phyloP scores from a whole-genome alignment of 1,140 invertebrate species.

The Meloidogyne exigua region DNA sequence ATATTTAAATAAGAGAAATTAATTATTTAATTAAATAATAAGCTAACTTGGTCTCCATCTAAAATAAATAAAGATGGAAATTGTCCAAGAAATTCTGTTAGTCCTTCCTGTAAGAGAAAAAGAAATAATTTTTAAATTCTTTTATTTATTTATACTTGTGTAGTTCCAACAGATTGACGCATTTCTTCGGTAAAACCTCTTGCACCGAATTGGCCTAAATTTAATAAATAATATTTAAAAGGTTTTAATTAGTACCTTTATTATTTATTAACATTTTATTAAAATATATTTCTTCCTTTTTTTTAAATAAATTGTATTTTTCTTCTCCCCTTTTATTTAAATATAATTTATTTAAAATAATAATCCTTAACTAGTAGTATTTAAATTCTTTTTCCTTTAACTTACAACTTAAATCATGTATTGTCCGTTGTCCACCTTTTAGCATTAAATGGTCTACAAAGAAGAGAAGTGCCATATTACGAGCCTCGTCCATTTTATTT shows the following conservation, averaged over 20 bases:
- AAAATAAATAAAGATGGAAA: slow-evolving; percentile 87
- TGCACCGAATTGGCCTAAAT: slow-evolving; percentile 45
- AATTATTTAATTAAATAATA: background rate
- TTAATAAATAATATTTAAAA: too few relatives aligned
- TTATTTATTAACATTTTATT: background rate
- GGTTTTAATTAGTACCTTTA: too few relatives aligned
- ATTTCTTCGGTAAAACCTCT: slow-evolving; percentile 60
- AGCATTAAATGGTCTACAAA: slow-evolving; percentile 90
- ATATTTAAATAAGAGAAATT: too few relatives aligned
- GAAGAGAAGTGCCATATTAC: slow-evolving; percentile 87
- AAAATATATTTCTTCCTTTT: background rate
- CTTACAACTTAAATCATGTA: slow-evolving; percentile 86
- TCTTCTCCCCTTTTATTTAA: background rate
- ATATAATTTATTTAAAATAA: background rate
- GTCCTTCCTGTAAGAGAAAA: slow-evolving; percentile 62
- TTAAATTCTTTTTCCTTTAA: slow-evolving; percentile 72
- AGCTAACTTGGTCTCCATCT: slow-evolving; percentile 76
- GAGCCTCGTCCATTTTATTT: slow-evolving; percentile 40
- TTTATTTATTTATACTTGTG: slow-evolving; percentile 45
- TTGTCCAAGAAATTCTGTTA: slow-evolving; percentile 81
- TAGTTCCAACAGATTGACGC: slow-evolving; percentile 63
- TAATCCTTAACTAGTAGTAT: too few relatives aligned
- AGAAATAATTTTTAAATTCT: background rate
- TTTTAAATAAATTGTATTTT: background rate
- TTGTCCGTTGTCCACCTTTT: slow-evolving; percentile 76